Evolutionary conservation across 2,888 invertebrate species (phyloP).

Genomic region (Diachrysia chrysitis): DNA sequence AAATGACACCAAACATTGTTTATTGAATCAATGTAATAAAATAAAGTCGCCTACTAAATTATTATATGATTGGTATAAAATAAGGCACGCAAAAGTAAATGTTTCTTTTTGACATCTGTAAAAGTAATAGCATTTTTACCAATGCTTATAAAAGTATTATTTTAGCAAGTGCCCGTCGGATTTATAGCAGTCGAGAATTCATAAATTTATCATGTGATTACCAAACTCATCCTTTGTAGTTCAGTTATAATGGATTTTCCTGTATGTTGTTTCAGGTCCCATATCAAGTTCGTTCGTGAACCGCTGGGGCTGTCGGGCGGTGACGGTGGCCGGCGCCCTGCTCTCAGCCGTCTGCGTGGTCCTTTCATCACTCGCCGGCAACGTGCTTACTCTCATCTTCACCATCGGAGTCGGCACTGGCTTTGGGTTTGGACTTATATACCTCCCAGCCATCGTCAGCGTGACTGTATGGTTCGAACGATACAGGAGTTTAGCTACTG

Average conservation of each 20-base stretch:
- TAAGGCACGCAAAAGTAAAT: too few species aligned
- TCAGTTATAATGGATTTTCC: slow-evolving; percentile 1
- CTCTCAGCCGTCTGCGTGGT: slow-evolving; percentile 94
- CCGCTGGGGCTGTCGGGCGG: slow-evolving; percentile 96
- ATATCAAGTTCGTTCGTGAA: slow-evolving; percentile 98
- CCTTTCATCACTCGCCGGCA: slow-evolving; percentile 94
- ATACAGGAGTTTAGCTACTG: slow-evolving; percentile 97
- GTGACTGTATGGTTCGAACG: slow-evolving; percentile 99
- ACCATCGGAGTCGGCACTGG: slow-evolving; percentile 99
- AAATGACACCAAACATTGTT: slow-evolving; percentile 28
- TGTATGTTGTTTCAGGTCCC: slow-evolving; percentile 92
- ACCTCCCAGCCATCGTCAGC: slow-evolving; percentile 98
- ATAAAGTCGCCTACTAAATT: too few species aligned
- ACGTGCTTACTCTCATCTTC: slow-evolving; percentile 95
- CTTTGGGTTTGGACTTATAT: slow-evolving; percentile 98
- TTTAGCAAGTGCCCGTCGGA: too few species aligned
- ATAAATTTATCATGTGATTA: not conserved
- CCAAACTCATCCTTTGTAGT: not conserved
- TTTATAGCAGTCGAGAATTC: not conserved
- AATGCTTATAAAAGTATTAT: too few species aligned
- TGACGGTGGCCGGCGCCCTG: slow-evolving; percentile 96
- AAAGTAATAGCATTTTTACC: too few species aligned
- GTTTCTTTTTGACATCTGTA: too few species aligned
- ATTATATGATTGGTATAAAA: not conserved
- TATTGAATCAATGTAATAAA: too few species aligned